Evolutionary conservation across 35 echinoderm and acorn worm genomes (phyloP).

Genomic region (Diadema setosum): DNA sequence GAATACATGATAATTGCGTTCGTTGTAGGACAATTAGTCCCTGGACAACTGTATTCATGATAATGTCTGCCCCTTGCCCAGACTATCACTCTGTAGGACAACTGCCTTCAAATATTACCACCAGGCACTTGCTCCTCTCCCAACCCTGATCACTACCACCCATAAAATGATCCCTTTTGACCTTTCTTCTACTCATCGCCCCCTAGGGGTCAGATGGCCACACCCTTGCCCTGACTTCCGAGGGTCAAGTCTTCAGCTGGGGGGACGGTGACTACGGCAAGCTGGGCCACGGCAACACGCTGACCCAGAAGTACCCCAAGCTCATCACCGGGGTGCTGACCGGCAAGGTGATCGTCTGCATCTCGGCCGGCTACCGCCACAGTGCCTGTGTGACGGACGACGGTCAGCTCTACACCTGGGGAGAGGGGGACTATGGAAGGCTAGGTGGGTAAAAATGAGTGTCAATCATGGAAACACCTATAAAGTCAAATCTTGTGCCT

Average conservation of each 20-base stretch:
- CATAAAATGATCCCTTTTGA: background rate
- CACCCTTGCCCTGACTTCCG: slow-evolving; percentile 91
- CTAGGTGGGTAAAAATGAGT: slow-evolving; percentile 78
- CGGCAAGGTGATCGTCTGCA: slow-evolving; percentile 84
- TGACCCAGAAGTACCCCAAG: slow-evolving; percentile 98
- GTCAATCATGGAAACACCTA: no score
- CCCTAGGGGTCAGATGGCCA: slow-evolving; percentile 97
- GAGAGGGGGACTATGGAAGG: slow-evolving; percentile 98
- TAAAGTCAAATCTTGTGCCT: no score
- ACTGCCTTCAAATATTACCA: no score
- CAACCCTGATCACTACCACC: background rate
- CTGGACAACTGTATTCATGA: no score
- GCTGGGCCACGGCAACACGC: slow-evolving; percentile 89
- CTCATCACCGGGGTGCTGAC: slow-evolving; percentile 68
- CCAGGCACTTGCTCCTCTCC: no score
- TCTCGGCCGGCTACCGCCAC: slow-evolving; percentile 91
- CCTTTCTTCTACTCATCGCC: no score
- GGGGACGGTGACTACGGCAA: slow-evolving; percentile 98
- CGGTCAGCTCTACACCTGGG: slow-evolving; percentile 95
- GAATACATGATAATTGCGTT: no score
- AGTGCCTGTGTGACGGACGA: slow-evolving; percentile 96
- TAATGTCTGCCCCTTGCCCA: no score
- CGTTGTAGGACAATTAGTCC: no score
- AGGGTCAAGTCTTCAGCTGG: slow-evolving; percentile 98
- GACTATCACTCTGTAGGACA: no score